Base-by-base conservation (phyloP, 2,888 invertebrate genomes). In the Cryptophagus acutangulus region DNA sequence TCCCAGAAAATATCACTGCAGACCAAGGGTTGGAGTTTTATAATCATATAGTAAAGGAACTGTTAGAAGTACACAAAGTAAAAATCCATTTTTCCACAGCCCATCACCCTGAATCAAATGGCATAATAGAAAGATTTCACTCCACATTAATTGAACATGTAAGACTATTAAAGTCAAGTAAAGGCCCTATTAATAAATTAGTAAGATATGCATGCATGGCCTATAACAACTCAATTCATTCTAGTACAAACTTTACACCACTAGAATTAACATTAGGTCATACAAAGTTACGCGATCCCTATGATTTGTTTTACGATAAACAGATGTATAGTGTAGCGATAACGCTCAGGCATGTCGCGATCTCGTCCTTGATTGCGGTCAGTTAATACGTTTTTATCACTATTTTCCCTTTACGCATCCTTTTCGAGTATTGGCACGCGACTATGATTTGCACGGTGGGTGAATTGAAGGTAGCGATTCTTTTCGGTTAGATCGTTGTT, bases 211-310 rank as follows among this genome's bases (percentile, higher is more conserved):
- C 31, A 15, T 15, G 13, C 3, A 31, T 31, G 16, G 4, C 31
- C 14, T 31, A 31, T 31, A 31, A 31, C 16, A 31, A 31, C 16
- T 31, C 31, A 8, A 31, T 31, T 15, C 31, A 31, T 12, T 15
- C 15, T 15, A 8, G 1, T 3, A 31, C 31, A 15, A 31, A 31
- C 16, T 31, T 31, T 15, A 31, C 31, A 5, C 31, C 31, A 2
- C n/a, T 31, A 31, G 31, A 31, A 31, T 15, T 31, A n/a, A 31
- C 15, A 8, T 13, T 31, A 31, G 31, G 31, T 5, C 31, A 31
- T 31, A 31, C 31, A 3, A 13, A 15, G 8, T 5, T 13, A 2
- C 14, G 31, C 13, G 15, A 31, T 16, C 31, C 31, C 9, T 31
- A 3, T 3, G 31, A 31, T 16, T 9, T 31, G 16, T 10, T 15